Evolutionary conservation across 2,888 invertebrate species (phyloP).

Genomic region (Heterodera filipjevi): DNA sequence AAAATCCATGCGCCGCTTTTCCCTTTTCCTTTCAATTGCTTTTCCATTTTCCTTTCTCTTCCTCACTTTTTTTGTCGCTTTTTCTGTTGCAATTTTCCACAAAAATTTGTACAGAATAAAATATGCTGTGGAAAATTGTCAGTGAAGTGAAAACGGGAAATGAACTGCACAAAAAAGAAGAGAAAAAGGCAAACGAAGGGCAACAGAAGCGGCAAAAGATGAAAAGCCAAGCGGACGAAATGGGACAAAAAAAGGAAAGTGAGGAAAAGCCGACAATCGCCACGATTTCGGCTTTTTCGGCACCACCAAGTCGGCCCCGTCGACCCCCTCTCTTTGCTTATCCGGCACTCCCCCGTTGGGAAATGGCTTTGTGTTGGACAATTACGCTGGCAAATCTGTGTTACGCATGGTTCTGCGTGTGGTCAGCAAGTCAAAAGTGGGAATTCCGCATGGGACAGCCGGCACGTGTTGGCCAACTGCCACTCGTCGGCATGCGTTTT

Average conservation of each 20-base stretch:
- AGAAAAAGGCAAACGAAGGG: not conserved
- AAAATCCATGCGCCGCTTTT: not conserved
- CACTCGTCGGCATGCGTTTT: constrained; percentile 49
- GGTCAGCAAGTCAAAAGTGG: constrained; percentile 46
- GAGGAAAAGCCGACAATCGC: not conserved
- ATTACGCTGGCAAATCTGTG: constrained; percentile 48
- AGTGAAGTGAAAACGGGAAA: not conserved
- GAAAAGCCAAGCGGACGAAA: too few species aligned
- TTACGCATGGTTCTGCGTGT: constrained; percentile 55
- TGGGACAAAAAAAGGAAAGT: not conserved
- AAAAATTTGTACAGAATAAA: not conserved
- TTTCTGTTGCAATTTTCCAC: not conserved
- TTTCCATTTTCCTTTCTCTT: not conserved
- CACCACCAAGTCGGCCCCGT: not conserved
- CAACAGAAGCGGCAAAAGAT: not conserved
- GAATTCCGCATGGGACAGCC: constrained; percentile 46
- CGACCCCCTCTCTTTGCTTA: constrained; percentile 52
- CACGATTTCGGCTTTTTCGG: not conserved
- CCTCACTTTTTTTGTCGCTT: not conserved
- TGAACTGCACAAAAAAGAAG: not conserved
- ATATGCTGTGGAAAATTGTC: not conserved
- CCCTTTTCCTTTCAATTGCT: not conserved
- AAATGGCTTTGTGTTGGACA: constrained; percentile 55
- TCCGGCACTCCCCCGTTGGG: constrained; percentile 53
- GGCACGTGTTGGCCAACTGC: constrained; percentile 43